Conservation (phyloP, 2,113 vertebrate genomes). For the Cololabis saira region DNA sequence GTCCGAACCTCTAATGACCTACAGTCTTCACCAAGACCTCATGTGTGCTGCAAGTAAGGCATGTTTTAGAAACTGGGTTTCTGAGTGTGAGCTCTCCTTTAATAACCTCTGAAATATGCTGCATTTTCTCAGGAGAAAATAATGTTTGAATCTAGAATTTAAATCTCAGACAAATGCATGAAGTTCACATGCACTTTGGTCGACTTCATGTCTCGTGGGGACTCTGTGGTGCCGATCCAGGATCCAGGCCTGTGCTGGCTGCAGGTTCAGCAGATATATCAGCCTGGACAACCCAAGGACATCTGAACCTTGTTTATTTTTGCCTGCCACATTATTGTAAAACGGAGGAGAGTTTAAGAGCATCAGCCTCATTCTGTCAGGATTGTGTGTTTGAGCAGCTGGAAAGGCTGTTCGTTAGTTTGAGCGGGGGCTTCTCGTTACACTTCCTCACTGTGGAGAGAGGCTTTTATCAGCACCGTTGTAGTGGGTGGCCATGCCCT, state of each 20-base stretch:
- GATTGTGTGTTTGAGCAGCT: constrained; percentile 43
- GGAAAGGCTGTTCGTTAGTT: constrained; percentile 27
- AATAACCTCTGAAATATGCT: neutral
- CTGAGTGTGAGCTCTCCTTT: neutral
- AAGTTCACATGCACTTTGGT: neutral
- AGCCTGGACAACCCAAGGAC: constrained; percentile 23
- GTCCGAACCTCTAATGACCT: constrained; percentile 96
- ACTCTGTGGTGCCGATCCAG: neutral
- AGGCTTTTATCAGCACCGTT: constrained; percentile 1
- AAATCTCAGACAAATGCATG: neutral
- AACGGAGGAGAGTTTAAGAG: constrained; percentile 48
- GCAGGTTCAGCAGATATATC: constrained; percentile 6
- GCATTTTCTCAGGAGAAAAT: neutral
- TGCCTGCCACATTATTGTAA: constrained; percentile 42
- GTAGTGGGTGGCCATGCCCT: neutral
- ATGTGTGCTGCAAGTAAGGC: constrained; percentile 95
- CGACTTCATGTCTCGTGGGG: too few species aligned
- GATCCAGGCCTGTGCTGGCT: neutral
- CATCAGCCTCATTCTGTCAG: constrained; percentile 57
- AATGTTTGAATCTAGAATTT: neutral
- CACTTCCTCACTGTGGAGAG: neutral
- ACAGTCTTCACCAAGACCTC: constrained; percentile 91
- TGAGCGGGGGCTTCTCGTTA: neutral
- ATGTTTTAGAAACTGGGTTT: constrained; percentile 3
- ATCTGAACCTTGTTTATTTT: constrained; percentile 43